Base-by-base conservation (phyloP, 2,797 vertebrate genomes). In the Rallus crepitans region DNA sequence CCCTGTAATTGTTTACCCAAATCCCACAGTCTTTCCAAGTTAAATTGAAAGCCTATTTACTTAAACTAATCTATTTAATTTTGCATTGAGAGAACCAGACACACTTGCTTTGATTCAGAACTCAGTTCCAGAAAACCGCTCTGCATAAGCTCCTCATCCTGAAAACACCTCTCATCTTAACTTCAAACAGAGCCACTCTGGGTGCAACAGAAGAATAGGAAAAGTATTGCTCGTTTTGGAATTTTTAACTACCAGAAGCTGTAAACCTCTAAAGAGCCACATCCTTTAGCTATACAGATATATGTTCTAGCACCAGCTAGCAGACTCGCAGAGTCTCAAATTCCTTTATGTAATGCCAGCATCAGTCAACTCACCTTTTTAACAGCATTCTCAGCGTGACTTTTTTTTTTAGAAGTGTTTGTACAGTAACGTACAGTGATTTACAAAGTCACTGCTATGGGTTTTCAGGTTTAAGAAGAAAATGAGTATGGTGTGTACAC, bases 1-100 rank as follows among this genome's bases (percentile, higher is more conserved):
- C 9, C 7, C 31, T 71, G 19, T 57, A 82, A 65, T 5, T 78
- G 69, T 69, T 90, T 72, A 87, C 21, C 35, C 60, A 72, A 52
- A 81, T 85, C 9, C 9, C 64, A 60, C 40, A 64, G 73, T 42
- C 48, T 52, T 92, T 52, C 53, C 23, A 64, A 89, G 33, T 82
- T 53, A 77, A 75, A 92, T 5, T 63, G 59, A 90, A 93, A 85
- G 28, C 45, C 75, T 80, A 11, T 73, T 90, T 94, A 78, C 48
- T 90, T 77, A 70, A 79, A 57, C 47, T 73, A 90, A 95, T 89
- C 37, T 13, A 39, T 77, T 91, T 91, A 52, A 82, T 94, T 94
- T 90, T 89, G 17, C 37, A 30, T 30, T 31, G 25, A 70, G 39
- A 78, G 21, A 75, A 71, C 5, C 35, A 87, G 68, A 61, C 13